These are phyloP conservation scores for Caiman crocodilus DNA, from an alignment of 2,797 vertebrate species.

Conservation along the genomic window DNA sequence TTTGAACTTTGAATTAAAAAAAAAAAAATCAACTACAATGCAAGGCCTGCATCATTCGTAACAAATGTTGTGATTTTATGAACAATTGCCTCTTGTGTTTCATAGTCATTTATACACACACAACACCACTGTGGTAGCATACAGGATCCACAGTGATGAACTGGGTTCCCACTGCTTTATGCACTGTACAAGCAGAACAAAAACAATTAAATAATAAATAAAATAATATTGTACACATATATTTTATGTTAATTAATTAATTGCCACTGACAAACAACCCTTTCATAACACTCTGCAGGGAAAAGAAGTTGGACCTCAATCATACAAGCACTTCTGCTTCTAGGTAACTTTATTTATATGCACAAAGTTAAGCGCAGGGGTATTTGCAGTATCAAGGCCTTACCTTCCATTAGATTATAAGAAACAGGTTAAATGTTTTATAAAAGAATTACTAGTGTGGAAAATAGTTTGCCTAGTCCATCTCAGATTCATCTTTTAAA, in stretches of 20 bases:
- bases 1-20: neutral
- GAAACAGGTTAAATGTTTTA: neutral
- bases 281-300: neutral
- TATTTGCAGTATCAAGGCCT: neutral
- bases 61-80: neutral
- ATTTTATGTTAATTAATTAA: fast-evolving
- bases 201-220: neutral
- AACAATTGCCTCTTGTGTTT: neutral
- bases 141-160: fast-evolving
- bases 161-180: neutral
- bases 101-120: neutral
- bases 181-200: neutral
- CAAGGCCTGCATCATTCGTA: neutral
- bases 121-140: fast-evolving
- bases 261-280: neutral
- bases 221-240: neutral
- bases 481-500: neutral
- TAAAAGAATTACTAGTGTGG: neutral
- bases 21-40: neutral
- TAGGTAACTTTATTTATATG: neutral
- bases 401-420: neutral
- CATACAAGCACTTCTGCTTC: neutral
- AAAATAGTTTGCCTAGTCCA: neutral
- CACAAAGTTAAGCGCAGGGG: neutral
- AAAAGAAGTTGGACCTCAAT: neutral